phyloP scores from a whole-genome alignment of 1,140 invertebrate species.

The Philotrypesis tridentata region DNA sequence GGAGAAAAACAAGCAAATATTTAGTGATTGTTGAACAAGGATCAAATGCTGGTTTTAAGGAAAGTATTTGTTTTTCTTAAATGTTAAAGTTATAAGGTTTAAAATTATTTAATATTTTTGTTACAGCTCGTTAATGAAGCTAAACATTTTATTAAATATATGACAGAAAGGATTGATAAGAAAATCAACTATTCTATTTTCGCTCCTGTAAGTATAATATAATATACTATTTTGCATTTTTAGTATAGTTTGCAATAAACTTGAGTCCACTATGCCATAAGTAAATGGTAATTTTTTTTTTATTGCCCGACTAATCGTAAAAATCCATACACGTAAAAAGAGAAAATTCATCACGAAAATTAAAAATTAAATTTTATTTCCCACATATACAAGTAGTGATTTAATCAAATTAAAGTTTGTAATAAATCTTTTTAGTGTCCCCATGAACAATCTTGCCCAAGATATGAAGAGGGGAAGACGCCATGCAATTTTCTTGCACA shows the following conservation, averaged over 20 bases:
- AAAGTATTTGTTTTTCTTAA: constrained; percentile 61
- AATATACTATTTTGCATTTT: not conserved
- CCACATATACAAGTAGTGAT: no score
- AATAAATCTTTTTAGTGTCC: constrained; percentile 79
- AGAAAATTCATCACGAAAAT: no score
- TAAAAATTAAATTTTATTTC: no score
- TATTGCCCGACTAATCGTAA: not conserved
- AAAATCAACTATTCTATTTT: constrained; percentile 78
- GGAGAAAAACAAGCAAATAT: constrained; percentile 89
- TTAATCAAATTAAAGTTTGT: constrained; percentile 25
- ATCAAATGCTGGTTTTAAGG: constrained; percentile 84
- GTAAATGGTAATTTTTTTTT: no score
- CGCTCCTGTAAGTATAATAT: constrained; percentile 79
- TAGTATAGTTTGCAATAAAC: no score
- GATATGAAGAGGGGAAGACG: constrained; percentile 74
- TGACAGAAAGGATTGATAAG: constrained; percentile 60
- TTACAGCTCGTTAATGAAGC: constrained; percentile 81
- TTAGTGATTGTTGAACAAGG: constrained; percentile 91
- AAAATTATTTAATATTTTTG: constrained; percentile 35
- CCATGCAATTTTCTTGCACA: constrained; percentile 86
- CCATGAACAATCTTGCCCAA: constrained; percentile 85
- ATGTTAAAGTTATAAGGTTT: constrained; percentile 23
- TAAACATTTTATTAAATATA: constrained; percentile 81
- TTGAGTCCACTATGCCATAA: no score
- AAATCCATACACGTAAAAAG: not conserved